Base-by-base conservation (phyloP, 2,888 invertebrate genomes). In the Mythimna pallens region DNA sequence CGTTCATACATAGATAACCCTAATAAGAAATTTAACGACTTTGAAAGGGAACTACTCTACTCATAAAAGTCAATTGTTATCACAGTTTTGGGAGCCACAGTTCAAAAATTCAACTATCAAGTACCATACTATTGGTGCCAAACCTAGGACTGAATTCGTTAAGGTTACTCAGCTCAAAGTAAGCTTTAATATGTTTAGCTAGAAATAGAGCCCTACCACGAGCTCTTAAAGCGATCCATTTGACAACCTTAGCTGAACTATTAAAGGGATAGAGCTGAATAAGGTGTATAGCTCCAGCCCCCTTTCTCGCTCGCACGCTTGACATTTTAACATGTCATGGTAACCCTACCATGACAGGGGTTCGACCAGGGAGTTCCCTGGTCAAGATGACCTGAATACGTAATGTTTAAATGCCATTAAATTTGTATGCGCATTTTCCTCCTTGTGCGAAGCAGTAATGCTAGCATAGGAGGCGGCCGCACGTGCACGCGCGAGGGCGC, bases 361-460 rank as follows among this genome's bases (percentile, higher is more conserved):
- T n/a, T n/a, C n/a, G n/a, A n/a, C n/a, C n/a, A n/a, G n/a, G n/a
- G n/a, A 12, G 1, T 12, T 12, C 12, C 40, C 40, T 3, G 40
- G 40, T 68, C 17, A 25, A 9, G 7, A n/a, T 14, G 25, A 47
- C 47, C 59, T 69, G 10, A n/a, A 58, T 61, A 40, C 12, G 10
- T 64, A 30, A 76, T 34, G 1, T 52, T 70, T 47, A 62, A 62
- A 66, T 80, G 66, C 17, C 7, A 57, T 63, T 74, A 43, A 43
- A 43, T 2, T 43, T 43, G 9, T 66, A 47, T 34, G 34, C 50
- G 52, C 1, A 30, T 2, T 30, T 3, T 2, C 30, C 3, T 30
- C 1, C 3, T 30, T 30, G 2, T 30, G 30, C 2, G 30, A 30
- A 30, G 30, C 30, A 30, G 30, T 30, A 30, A 30, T 30, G 2